These are phyloP conservation scores for Watsonalla binaria DNA, from an alignment of 2,888 invertebrate genomes.

Conservation along the genomic window DNA sequence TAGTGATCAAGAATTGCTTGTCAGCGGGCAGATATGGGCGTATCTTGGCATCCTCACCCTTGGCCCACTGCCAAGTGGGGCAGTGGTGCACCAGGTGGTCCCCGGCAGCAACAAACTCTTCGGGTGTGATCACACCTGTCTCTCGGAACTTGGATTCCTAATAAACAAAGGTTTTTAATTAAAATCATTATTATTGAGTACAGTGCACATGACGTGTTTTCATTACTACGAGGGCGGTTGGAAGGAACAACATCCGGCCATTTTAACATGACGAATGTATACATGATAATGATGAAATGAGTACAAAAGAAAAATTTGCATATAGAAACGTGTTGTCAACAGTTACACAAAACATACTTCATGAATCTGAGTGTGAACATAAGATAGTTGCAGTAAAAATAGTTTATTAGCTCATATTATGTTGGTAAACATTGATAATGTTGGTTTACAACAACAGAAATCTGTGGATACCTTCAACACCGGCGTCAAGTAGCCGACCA, in stretches of 20 bases:
- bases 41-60: constrained; percentile 92
- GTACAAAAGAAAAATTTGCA: too few species aligned
- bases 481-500: constrained; percentile 97
- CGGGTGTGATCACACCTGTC: constrained; percentile 98
- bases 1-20: constrained; percentile 97
- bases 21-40: constrained; percentile 94
- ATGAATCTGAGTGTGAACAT: too few species aligned
- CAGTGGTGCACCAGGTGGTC: constrained; percentile 99
- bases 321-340: too few species aligned
- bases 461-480: constrained; percentile 88
- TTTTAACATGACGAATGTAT: too few species aligned
- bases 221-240: background rate
- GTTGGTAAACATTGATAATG: background rate
- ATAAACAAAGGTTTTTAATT: constrained; percentile 2
- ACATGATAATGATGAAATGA: too few species aligned
- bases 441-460: background rate
- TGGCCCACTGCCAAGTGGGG: constrained; percentile 99
- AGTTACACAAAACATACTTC: too few species aligned
- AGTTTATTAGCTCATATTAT: background rate
- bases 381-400: too few species aligned
- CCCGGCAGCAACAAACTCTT: constrained; percentile 99
- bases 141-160: constrained; percentile 98
- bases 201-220: background rate
- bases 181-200: background rate
- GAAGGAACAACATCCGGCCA: too few species aligned